Base-by-base conservation (phyloP, 2,888 invertebrate genomes). In the Polylopha cassiicola region DNA sequence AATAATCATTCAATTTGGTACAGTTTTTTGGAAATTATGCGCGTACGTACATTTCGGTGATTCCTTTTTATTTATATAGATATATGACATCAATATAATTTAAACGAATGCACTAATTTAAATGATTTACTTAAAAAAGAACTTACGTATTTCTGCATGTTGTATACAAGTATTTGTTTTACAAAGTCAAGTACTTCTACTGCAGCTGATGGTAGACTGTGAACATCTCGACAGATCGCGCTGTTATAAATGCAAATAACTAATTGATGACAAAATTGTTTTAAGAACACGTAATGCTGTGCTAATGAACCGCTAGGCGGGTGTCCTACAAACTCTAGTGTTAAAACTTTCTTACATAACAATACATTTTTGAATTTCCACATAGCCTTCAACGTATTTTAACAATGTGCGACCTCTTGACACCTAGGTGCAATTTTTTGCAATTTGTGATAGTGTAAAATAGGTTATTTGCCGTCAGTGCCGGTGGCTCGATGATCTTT, bases 101-200 rank as follows among this genome's bases (percentile, higher is more conserved):
- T 3, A 17, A 34, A 21, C n/a, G 1, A 23, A n/a, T 18, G 22
- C 18, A 2, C 4, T 22, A 10, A n/a, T 18, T 29, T 26, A 15
- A 15, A 6, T 30, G 24, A 13, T 14, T n/a, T n/a, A n/a, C n/a
- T n/a, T n/a, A n/a, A n/a, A n/a, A 21, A 4, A 9, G 14, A 36
- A 75, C 79, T 73, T 50, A 79, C 78, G 61, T 70, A 55, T 65
- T 71, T 74, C 49, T 73, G 68, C 79, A 79, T 79, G 60, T 66
- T 72, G 55, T 46, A 43, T 32, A 44, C 44, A 51, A 45, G 34
- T 47, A 37, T 37, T 47, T 43, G 43, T 54, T 36, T 47, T 44
- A 43, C 33, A 48, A 47, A 51, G 50, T 55, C 54, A 50, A 54
- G 53, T 55, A 53, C 48, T 48, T 39, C 47, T 47, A 46, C 54